Evolutionary conservation across 2,797 vertebrate species (phyloP).

Genomic region (Sciurus vulgaris): DNA sequence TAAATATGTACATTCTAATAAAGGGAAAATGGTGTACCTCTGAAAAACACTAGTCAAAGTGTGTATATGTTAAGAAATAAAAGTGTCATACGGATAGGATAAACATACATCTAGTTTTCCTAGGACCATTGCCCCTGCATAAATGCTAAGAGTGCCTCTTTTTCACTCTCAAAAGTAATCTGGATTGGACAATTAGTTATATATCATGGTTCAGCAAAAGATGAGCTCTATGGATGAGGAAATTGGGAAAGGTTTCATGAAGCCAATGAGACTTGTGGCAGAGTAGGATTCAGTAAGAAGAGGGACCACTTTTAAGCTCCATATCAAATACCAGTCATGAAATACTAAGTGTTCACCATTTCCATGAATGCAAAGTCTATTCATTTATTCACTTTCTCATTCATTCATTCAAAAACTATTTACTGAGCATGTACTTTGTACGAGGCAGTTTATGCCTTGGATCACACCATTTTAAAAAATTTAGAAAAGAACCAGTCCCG

Average conservation of each 20-base stretch:
- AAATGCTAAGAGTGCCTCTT: background rate
- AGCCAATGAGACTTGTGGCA: background rate
- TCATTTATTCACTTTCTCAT: background rate
- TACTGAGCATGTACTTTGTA: background rate
- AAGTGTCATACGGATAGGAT: background rate
- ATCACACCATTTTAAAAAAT: background rate
- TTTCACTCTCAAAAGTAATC: background rate
- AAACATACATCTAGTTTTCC: background rate
- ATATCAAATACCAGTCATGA: background rate
- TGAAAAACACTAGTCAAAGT: background rate
- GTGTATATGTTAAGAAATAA: background rate
- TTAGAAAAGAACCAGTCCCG: background rate
- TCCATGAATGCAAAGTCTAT: background rate
- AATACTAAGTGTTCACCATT: background rate
- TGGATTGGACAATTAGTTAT: background rate
- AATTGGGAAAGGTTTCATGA: background rate
- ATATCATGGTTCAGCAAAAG: background rate
- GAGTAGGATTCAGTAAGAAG: background rate
- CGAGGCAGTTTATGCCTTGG: background rate
- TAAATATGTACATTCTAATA: background rate
- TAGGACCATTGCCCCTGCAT: background rate
- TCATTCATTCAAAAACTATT: background rate
- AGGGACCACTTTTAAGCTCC: background rate
- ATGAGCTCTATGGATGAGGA: background rate
- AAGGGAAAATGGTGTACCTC: background rate